phyloP scores from a whole-genome alignment of 2,888 invertebrate genomes.

The Leptinotarsa juncta region DNA sequence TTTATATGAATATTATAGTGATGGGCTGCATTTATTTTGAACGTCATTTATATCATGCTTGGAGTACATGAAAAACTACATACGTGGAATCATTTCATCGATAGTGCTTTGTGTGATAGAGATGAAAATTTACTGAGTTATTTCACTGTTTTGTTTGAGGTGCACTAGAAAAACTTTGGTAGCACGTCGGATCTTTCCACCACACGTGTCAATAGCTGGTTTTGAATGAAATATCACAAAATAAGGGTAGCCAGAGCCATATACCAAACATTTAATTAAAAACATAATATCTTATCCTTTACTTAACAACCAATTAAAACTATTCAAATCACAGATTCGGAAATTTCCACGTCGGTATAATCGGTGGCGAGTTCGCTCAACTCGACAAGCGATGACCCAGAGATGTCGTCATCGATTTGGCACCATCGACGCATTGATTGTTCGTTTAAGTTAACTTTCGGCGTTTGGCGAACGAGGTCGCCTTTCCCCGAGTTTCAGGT shows the following conservation, averaged over 20 bases:
- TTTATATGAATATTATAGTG: too few relatives aligned
- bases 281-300: not conserved
- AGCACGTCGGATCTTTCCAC: too few relatives aligned
- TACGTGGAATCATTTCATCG: too few relatives aligned
- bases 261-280: slow-evolving; percentile 2
- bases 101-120: too few relatives aligned
- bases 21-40: too few relatives aligned
- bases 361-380: slow-evolving; percentile 56
- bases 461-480: slow-evolving; percentile 37
- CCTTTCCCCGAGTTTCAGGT: slow-evolving; percentile 58
- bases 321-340: slow-evolving; percentile 52
- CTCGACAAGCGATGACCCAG: slow-evolving; percentile 57
- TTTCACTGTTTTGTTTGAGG: too few relatives aligned
- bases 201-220: too few relatives aligned
- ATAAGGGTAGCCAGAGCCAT: not conserved
- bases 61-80: too few relatives aligned
- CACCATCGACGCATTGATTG: not conserved
- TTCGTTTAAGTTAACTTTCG: not conserved
- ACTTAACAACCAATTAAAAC: slow-evolving; percentile 7
- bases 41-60: too few relatives aligned
- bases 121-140: too few relatives aligned
- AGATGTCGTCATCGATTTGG: slow-evolving; percentile 51
- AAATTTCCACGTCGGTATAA: slow-evolving; percentile 53
- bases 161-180: too few relatives aligned
- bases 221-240: too few relatives aligned